These are phyloP conservation scores for Dynastes tityus DNA, from an alignment of 2,888 invertebrate genomes.

Conservation along the genomic window DNA sequence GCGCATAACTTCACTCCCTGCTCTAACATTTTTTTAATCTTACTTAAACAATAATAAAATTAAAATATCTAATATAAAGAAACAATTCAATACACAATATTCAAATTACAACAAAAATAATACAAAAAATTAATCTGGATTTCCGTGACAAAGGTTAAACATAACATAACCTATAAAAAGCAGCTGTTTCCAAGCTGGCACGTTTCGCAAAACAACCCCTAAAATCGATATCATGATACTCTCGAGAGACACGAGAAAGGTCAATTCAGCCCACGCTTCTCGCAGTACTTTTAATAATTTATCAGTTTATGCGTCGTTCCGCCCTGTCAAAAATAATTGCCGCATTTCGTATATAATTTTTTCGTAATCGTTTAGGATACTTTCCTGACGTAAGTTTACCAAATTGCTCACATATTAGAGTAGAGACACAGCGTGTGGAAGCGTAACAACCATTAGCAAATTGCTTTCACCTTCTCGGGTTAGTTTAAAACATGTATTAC, in stretches of 20 bases:
- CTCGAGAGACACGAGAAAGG: slow-evolving; percentile 9
- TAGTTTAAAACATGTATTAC: slow-evolving; percentile 15
- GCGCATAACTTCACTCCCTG: no score
- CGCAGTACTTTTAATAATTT: slow-evolving; percentile 29
- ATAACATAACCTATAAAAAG: slow-evolving; percentile 27
- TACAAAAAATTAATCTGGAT: no score
- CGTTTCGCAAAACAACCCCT: slow-evolving; percentile 33
- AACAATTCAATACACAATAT: no score
- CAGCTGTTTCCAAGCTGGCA: slow-evolving; percentile 33
- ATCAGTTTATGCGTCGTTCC: background rate
- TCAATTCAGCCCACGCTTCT: slow-evolving; percentile 33
- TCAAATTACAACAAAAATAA: no score
- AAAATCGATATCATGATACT: slow-evolving; percentile 35
- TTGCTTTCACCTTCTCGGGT: slow-evolving; percentile 40
- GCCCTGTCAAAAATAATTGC: slow-evolving; percentile 21
- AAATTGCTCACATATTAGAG: background rate
- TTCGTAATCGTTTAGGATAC: background rate
- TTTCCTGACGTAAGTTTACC: background rate
- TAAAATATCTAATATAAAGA: no score
- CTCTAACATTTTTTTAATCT: no score
- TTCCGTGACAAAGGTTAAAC: no score
- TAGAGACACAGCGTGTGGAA: background rate
- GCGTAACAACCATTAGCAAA: slow-evolving; percentile 22
- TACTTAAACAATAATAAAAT: no score
- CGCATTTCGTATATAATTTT: background rate